Evolutionary conservation across 2,888 invertebrate genomes (phyloP).

Genomic region (Leptopterna dolabrata): DNA sequence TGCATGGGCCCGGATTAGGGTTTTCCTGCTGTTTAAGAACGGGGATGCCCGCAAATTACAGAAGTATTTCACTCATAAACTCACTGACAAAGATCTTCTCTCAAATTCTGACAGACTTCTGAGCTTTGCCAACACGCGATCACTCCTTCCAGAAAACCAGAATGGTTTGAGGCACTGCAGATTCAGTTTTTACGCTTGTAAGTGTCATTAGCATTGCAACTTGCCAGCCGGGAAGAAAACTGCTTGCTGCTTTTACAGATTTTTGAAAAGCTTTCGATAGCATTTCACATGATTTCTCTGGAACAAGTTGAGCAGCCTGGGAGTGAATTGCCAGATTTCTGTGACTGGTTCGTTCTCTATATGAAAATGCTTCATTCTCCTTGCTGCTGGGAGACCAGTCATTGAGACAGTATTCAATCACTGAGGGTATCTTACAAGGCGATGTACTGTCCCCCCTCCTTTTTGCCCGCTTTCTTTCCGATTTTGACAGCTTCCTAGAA

Average conservation of each 20-base stretch:
- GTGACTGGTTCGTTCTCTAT: background rate
- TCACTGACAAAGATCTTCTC: no score
- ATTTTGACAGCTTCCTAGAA: background rate
- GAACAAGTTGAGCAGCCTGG: no score
- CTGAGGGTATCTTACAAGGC: background rate
- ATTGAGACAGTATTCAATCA: background rate
- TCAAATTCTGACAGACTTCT: background rate
- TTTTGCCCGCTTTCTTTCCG: background rate
- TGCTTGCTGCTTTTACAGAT: no score
- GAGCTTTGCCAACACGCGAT: background rate
- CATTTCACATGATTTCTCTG: no score
- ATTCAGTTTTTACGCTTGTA: background rate
- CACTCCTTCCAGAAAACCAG: background rate
- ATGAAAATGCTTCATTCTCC: background rate
- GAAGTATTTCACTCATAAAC: no score
- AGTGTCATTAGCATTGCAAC: background rate
- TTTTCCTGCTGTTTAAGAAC: background rate
- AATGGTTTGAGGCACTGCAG: background rate
- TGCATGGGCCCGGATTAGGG: no score
- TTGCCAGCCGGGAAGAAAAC: background rate
- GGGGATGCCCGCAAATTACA: no score
- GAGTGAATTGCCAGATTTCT: background rate
- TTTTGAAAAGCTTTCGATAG: no score
- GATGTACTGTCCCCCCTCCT: background rate
- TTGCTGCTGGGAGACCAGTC: no score